Conservation (phyloP, 2,113 vertebrate species). For the Nerophis lumbriciformis region DNA sequence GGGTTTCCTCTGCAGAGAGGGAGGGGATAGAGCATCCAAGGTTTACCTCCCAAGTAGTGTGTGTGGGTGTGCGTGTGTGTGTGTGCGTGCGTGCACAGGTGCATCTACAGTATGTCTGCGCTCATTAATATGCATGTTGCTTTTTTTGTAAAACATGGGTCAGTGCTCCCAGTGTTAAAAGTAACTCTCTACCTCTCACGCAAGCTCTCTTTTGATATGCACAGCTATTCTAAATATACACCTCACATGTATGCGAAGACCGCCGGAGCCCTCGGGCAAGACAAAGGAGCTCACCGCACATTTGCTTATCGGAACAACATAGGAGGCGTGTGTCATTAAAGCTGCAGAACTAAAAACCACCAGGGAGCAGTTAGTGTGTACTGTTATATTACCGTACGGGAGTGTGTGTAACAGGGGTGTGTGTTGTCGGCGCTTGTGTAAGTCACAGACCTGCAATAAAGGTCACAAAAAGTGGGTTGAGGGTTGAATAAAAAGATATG, state of each 20-base stretch:
- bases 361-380: constrained; percentile 10
- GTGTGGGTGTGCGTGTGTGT: constrained; percentile 4
- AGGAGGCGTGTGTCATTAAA: constrained; percentile 20
- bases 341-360: background rate
- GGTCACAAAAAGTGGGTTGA: no score
- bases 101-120: background rate
- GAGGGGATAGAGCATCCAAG: constrained; percentile 10
- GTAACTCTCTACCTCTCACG: constrained; percentile 27
- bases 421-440: background rate
- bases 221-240: constrained; percentile 51
- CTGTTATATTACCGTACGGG: background rate
- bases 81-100: constrained; percentile 1
- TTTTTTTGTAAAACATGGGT: constrained; percentile 14
- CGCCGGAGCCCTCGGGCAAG: constrained; percentile 17
- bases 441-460: background rate
- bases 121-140: constrained; percentile 12
- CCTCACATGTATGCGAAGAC: constrained; percentile 39
- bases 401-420: background rate
- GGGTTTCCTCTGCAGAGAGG: constrained; percentile 38
- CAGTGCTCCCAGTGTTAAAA: constrained; percentile 26
- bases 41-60: constrained; percentile 16
- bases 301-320: constrained; percentile 39
- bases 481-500: no score
- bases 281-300: constrained; percentile 26
- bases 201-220: constrained; percentile 18